phyloP scores from a whole-genome alignment of 2,113 vertebrate species.

The Erythrocercus mccallii region DNA sequence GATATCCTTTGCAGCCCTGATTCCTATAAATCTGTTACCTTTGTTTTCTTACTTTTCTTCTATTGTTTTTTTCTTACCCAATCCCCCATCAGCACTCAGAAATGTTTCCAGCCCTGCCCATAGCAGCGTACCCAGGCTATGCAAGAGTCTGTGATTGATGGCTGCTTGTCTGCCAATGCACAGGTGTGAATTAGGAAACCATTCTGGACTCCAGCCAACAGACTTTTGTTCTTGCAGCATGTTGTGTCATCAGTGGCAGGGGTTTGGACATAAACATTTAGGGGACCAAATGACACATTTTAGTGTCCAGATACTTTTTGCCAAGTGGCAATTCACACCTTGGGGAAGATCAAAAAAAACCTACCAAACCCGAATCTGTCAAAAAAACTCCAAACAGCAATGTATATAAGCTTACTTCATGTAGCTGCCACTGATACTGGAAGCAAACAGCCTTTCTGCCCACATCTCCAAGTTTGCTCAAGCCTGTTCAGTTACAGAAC shows the following conservation, averaged over 20 bases:
- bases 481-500: background rate
- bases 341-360: background rate
- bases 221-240: background rate
- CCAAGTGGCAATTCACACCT: conserved; percentile 33
- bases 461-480: background rate
- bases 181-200: conserved; percentile 13
- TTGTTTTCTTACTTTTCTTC: background rate
- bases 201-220: background rate
- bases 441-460: background rate
- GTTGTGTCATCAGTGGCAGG: background rate
- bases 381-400: background rate
- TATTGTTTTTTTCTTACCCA: background rate
- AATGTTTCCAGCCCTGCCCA: background rate
- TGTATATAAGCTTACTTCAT: background rate
- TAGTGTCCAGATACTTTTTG: background rate
- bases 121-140: background rate
- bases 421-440: background rate
- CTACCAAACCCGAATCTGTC: background rate
- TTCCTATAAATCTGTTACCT: background rate
- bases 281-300: background rate
- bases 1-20: background rate
- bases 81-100: background rate
- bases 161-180: conserved; percentile 10
- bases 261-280: background rate
- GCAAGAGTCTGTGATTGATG: background rate